phyloP scores from a whole-genome alignment of 2,797 vertebrate species.

The Poecilia velifera region DNA sequence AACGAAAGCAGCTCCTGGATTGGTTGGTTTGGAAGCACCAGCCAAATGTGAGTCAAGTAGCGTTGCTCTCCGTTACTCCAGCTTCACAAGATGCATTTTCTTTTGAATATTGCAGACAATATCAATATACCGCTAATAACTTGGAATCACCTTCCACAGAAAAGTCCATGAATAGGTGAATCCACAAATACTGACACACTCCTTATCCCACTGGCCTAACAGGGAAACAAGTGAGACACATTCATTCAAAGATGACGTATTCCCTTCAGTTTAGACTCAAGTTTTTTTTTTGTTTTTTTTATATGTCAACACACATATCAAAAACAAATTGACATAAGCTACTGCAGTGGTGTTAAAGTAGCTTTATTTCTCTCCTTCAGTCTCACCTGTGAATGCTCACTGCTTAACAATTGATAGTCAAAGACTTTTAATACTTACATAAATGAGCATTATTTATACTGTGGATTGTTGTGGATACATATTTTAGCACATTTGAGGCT shows the following conservation, averaged over 20 bases:
- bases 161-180: background rate
- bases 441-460: background rate
- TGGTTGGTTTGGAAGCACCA: background rate
- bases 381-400: background rate
- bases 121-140: background rate
- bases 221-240: background rate
- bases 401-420: background rate
- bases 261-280: background rate
- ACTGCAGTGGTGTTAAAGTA: background rate
- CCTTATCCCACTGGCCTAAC: background rate
- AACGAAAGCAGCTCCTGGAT: background rate
- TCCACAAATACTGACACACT: background rate
- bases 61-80: background rate
- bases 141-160: background rate
- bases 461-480: background rate
- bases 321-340: too few species aligned
- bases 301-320: background rate
- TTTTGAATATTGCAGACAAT: background rate
- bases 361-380: background rate
- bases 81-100: background rate
- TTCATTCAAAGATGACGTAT: background rate
- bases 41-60: background rate
- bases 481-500: background rate
- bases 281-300: too few species aligned
- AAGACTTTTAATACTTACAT: background rate